A percentile compares a stretch with the other conserved stretches of the same genome.
These are phyloP conservation scores for Drosophila suboccidentalis DNA, from an alignment of 2,888 invertebrate genomes.

Conservation along the genomic window DNA sequence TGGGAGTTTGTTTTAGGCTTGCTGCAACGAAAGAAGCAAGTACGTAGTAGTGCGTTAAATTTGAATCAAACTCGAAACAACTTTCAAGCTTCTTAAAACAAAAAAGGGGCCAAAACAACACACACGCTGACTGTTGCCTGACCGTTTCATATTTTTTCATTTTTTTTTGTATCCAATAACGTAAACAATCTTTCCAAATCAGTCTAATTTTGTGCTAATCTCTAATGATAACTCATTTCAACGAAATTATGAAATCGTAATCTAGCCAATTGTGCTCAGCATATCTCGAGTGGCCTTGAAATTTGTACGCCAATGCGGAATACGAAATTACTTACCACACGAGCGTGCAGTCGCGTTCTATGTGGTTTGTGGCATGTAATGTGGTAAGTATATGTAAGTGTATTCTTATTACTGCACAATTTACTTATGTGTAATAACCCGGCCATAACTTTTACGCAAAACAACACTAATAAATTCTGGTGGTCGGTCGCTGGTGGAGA, in stretches of 20 bases:
- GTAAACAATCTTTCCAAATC: neutral
- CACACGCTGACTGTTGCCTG: constrained; percentile 74
- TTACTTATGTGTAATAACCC: constrained; percentile 80
- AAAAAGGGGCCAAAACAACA: constrained; percentile 78
- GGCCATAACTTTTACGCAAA: constrained; percentile 77
- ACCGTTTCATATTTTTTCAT: constrained; percentile 51
- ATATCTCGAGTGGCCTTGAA: constrained; percentile 67
- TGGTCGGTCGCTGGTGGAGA: constrained; percentile 11
- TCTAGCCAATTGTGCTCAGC: constrained; percentile 34
- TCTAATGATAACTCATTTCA: constrained; percentile 26
- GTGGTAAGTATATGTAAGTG: constrained; percentile 46
- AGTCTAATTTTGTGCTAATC: constrained; percentile 16
- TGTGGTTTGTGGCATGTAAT: constrained; percentile 40
- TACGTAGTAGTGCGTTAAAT: constrained; percentile 43
- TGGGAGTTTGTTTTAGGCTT: constrained; percentile 47
- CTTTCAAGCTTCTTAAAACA: neutral
- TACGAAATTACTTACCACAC: constrained; percentile 65
- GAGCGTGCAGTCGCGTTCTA: constrained; percentile 40
- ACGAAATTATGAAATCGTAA: constrained; percentile 75
- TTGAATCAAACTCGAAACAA: constrained; percentile 18
- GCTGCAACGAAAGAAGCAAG: constrained; percentile 82
- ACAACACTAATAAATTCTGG: constrained; percentile 53
- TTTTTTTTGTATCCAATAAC: constrained; percentile 2
- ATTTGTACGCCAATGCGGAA: constrained; percentile 1
- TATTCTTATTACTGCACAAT: constrained; percentile 74